Evolutionary conservation across 2,113 vertebrate genomes (phyloP).

Genomic region (Calidris pygmaea): DNA sequence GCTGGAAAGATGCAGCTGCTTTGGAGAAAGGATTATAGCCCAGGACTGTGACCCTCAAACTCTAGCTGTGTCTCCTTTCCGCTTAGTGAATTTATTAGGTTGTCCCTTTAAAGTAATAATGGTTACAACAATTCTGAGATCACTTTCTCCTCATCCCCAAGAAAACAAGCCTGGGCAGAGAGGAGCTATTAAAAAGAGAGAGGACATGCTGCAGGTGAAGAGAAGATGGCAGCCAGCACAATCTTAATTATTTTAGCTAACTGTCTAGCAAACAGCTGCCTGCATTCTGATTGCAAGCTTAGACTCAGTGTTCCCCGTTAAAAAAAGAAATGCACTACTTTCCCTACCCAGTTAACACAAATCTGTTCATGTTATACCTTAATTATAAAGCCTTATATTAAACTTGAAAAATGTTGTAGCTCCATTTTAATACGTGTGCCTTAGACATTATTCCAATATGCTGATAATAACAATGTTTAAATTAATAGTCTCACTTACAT

Average conservation of each 20-base stretch:
- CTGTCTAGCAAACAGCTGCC: background rate
- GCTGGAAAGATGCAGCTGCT: background rate
- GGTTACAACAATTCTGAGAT: background rate
- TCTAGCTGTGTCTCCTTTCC: background rate
- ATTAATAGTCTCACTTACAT: background rate
- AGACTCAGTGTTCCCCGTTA: background rate
- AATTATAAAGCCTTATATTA: background rate
- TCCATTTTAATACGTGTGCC: background rate
- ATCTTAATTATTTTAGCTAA: background rate
- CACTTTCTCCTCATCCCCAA: background rate
- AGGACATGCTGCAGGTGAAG: background rate
- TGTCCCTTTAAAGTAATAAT: background rate
- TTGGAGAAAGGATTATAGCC: constrained; percentile 3
- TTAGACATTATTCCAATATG: background rate
- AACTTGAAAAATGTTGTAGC: background rate
- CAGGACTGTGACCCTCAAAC: background rate
- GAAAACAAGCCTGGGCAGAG: background rate
- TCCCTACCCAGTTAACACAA: background rate
- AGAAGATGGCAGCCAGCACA: background rate
- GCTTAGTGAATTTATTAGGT: background rate
- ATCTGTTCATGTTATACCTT: background rate
- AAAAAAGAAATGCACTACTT: background rate
- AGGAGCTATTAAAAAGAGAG: background rate
- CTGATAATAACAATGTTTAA: background rate
- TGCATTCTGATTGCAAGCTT: background rate